Evolutionary conservation across 2,888 invertebrate genomes (phyloP).

Genomic region (Leptogaster cylindrica): DNA sequence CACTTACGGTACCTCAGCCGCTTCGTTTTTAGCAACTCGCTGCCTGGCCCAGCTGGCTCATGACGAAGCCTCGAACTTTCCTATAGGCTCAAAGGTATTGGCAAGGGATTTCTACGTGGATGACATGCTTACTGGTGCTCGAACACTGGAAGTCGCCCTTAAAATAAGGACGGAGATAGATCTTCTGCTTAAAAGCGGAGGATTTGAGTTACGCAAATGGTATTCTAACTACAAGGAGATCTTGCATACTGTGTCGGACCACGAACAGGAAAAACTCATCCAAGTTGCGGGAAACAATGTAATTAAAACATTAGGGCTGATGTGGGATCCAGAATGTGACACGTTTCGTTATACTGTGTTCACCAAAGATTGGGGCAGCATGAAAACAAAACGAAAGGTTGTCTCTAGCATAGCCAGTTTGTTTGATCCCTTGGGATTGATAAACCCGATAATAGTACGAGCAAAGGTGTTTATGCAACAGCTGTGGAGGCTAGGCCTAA

Average conservation of each 20-base stretch:
- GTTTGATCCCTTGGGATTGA: too few relatives aligned
- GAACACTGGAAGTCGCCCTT: neutral
- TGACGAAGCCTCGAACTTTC: neutral
- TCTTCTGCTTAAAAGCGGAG: too few relatives aligned
- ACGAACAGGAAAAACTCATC: neutral
- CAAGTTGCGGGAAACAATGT: neutral
- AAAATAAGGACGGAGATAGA: neutral
- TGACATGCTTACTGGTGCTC: too few relatives aligned
- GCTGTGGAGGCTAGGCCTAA: neutral
- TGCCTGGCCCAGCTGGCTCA: neutral
- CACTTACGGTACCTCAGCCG: neutral
- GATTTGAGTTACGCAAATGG: too few relatives aligned
- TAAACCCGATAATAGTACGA: neutral
- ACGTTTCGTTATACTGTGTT: too few relatives aligned
- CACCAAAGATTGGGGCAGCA: neutral
- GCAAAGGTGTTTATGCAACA: neutral
- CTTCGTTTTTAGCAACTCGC: too few relatives aligned
- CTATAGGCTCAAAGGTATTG: too few relatives aligned
- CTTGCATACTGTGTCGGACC: neutral
- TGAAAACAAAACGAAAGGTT: neutral
- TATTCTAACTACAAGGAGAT: neutral
- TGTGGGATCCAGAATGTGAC: too few relatives aligned
- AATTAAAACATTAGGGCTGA: neutral
- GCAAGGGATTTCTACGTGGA: too few relatives aligned
- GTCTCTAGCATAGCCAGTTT: neutral